A percentile compares a stretch with the other conserved stretches of the same genome.
phyloP scores from a whole-genome alignment of 2,888 invertebrate species.

The Leptinotarsa tumamoca region DNA sequence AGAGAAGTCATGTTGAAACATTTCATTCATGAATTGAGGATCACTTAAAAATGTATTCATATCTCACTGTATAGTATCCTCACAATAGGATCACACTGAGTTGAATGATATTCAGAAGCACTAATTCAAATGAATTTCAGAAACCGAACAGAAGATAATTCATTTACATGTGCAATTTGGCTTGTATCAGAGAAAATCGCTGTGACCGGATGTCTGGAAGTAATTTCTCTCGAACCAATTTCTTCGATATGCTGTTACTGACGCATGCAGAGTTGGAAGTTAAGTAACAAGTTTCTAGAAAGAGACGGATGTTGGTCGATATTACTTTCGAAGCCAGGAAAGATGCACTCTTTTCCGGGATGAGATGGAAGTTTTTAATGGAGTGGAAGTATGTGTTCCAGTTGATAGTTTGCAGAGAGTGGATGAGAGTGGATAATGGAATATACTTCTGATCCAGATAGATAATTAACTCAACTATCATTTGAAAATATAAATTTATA shows the following conservation, averaged over 20 bases:
- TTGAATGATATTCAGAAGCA: not conserved
- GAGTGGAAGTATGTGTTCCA: constrained; percentile 1
- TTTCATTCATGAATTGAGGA: too few relatives aligned
- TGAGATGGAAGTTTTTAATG: constrained; percentile 7
- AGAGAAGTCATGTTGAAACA: too few relatives aligned
- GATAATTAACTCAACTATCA: too few relatives aligned
- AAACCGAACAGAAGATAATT: not conserved
- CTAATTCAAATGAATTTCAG: not conserved
- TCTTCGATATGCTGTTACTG: constrained; percentile 11
- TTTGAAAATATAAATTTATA: not conserved
- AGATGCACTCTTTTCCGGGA: constrained; percentile 2
- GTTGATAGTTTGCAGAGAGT: not conserved
- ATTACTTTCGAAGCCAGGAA: constrained; percentile 8
- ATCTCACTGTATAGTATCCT: too few relatives aligned
- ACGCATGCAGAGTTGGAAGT: constrained; percentile 2
- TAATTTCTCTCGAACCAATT: constrained; percentile 7
- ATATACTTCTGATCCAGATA: too few relatives aligned
- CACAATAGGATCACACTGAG: too few relatives aligned
- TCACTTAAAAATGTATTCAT: too few relatives aligned
- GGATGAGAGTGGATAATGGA: not conserved
- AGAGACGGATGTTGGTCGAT: constrained; percentile 7
- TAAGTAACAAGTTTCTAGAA: constrained; percentile 14
- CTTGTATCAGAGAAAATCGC: not conserved
- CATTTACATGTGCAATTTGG: not conserved
- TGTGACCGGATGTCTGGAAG: not conserved